A percentile compares a stretch with the other conserved stretches of the same genome.
These are phyloP conservation scores for Spilarctia lutea DNA, from an alignment of 2,888 invertebrate species.

Conservation along the genomic window DNA sequence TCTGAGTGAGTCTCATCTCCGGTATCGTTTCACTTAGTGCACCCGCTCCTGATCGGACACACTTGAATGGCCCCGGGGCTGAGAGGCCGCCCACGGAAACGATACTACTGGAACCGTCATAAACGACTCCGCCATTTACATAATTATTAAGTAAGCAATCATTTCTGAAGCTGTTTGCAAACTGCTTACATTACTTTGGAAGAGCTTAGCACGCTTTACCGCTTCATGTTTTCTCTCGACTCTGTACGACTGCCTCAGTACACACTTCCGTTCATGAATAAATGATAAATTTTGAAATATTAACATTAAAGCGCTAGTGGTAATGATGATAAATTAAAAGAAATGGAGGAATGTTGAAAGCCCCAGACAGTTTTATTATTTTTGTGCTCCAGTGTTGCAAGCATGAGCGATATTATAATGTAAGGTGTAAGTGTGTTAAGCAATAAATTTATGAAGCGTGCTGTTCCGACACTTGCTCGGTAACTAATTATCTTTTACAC, in stretches of 20 bases:
- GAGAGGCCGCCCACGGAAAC: slow-evolving; percentile 51
- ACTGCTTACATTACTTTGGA: slow-evolving; percentile 35
- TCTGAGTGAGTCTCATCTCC: slow-evolving; percentile 71
- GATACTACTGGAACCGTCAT: slow-evolving; percentile 51
- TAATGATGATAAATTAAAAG: slow-evolving; percentile 7
- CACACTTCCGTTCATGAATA: slow-evolving; percentile 14
- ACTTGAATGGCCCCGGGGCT: slow-evolving; percentile 60
- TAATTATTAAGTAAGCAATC: slow-evolving; percentile 46
- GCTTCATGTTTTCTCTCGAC: slow-evolving; percentile 23
- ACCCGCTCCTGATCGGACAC: slow-evolving; percentile 68
- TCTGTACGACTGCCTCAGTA: slow-evolving; percentile 22
- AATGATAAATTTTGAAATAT: neutral
- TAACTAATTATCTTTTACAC: slow-evolving; percentile 36
- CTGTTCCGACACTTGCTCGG: slow-evolving; percentile 42
- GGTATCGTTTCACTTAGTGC: slow-evolving; percentile 76
- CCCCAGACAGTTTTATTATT: slow-evolving; percentile 19
- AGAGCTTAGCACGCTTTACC: slow-evolving; percentile 24
- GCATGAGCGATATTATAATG: slow-evolving; percentile 28
- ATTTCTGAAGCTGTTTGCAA: slow-evolving; percentile 41
- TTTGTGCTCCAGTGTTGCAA: slow-evolving; percentile 30
- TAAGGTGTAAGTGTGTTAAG: slow-evolving; percentile 43
- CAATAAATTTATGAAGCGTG: slow-evolving; percentile 51
- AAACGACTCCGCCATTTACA: slow-evolving; percentile 45
- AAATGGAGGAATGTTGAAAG: slow-evolving; percentile 3
- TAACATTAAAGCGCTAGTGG: neutral